Percentiles rank a stretch among this genome's conserved stretches.
phyloP scores from a whole-genome alignment of 2,797 vertebrate species.

The Ceyx erithaca region DNA sequence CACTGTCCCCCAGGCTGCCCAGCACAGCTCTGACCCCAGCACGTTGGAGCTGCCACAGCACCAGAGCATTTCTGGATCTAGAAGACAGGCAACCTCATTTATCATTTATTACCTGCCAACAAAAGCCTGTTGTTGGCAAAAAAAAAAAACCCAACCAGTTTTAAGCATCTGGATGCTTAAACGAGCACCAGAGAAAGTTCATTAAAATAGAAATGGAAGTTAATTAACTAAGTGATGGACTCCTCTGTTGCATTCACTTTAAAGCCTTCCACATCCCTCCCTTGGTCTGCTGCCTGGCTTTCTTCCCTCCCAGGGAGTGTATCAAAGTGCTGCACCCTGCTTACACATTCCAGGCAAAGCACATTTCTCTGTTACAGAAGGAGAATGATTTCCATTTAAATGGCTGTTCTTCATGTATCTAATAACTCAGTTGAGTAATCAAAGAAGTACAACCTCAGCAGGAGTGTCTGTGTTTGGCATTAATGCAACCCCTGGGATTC shows the following conservation, averaged over 20 bases:
- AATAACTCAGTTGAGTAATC: slow-evolving; percentile 48
- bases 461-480: neutral
- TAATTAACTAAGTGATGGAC: slow-evolving; percentile 51
- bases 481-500: neutral
- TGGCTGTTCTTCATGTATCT: slow-evolving; percentile 36
- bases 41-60: fast-evolving
- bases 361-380: slow-evolving; percentile 16
- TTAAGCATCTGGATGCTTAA: slow-evolving; percentile 26
- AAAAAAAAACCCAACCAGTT: neutral
- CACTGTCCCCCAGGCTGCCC: neutral
- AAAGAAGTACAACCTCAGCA: slow-evolving; percentile 25
- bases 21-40: neutral
- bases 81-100: neutral
- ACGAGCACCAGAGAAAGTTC: slow-evolving; percentile 48
- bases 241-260: neutral
- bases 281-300: slow-evolving; percentile 1
- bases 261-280: neutral
- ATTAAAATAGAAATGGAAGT: slow-evolving; percentile 62
- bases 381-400: slow-evolving; percentile 58
- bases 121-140: neutral
- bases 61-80: neutral
- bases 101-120: neutral
- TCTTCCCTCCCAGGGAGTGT: slow-evolving; percentile 15
- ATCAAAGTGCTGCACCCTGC: slow-evolving; percentile 21
- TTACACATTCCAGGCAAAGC: slow-evolving; percentile 60